These are phyloP conservation scores for Limenitis camilla DNA, from an alignment of 2,888 invertebrate species.

Conservation along the genomic window DNA sequence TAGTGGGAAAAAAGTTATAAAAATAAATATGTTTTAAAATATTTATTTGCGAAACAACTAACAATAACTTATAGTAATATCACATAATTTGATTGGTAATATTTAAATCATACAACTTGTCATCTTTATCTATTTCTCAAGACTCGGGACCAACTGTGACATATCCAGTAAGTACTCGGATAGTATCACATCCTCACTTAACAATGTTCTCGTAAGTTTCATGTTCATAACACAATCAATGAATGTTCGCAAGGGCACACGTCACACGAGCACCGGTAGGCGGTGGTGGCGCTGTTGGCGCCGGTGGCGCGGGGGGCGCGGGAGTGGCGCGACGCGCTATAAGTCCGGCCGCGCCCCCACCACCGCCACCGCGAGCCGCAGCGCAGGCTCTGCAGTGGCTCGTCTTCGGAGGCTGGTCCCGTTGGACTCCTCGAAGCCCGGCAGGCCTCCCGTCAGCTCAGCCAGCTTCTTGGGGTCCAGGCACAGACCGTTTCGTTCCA, in stretches of 20 bases:
- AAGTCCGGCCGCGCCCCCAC: constrained; percentile 12
- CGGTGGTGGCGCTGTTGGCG: constrained; percentile 10
- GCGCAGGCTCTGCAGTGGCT: constrained; percentile 9
- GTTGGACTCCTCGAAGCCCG: constrained; percentile 13
- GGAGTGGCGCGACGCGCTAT: constrained; percentile 18
- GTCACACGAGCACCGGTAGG: constrained; percentile 25
- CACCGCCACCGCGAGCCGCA: constrained; percentile 14
- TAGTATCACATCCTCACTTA: background rate
- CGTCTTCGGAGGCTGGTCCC: constrained; percentile 6
- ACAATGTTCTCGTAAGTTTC: background rate
- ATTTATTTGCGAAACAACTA: constrained; percentile 17
- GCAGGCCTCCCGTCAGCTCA: constrained; percentile 28
- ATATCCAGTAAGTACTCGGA: too few relatives aligned
- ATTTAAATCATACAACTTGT: background rate
- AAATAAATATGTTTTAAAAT: constrained; percentile 1
- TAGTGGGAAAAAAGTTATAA: background rate
- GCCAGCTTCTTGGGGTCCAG: constrained; percentile 38
- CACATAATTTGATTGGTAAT: constrained; percentile 21
- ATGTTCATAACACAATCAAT: background rate
- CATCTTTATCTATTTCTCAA: too few relatives aligned
- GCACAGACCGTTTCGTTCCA: constrained; percentile 29
- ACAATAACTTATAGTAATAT: constrained; percentile 24
- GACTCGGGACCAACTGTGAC: too few relatives aligned
- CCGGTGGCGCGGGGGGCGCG: constrained; percentile 5
- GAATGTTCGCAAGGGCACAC: background rate